Percentiles rank a stretch among this genome's conserved stretches.
Evolutionary conservation across 2,797 vertebrate species (phyloP).

Genomic region (Lates japonicus): DNA sequence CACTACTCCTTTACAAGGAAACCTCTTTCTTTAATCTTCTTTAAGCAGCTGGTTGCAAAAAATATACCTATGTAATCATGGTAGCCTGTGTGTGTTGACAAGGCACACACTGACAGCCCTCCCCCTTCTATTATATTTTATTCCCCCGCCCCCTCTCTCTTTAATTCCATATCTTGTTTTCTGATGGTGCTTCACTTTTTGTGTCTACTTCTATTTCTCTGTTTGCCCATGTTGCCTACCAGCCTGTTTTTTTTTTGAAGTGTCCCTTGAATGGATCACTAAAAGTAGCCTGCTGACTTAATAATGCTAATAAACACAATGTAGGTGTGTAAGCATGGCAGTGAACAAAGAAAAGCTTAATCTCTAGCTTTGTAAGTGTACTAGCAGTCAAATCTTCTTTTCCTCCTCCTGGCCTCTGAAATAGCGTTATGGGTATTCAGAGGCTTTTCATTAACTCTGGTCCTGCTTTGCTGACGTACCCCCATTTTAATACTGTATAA

Average conservation of each 20-base stretch:
- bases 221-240: conserved; percentile 70
- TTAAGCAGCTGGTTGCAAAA: conserved; percentile 78
- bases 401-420: conserved; percentile 52
- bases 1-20: conserved; percentile 57
- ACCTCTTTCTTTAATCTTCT: conserved; percentile 48
- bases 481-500: conserved; percentile 51
- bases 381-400: conserved; percentile 63
- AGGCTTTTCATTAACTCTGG: conserved; percentile 65
- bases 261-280: conserved; percentile 63
- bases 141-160: conserved; percentile 9
- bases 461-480: conserved; percentile 67
- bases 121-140: too few relatives aligned
- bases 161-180: conserved; percentile 59
- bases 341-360: conserved; percentile 71
- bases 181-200: conserved; percentile 68
- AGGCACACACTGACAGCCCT: conserved; percentile 70
- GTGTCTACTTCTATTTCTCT: conserved; percentile 70
- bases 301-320: conserved; percentile 62
- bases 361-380: conserved; percentile 71
- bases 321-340: conserved; percentile 75
- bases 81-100: conserved; percentile 71
- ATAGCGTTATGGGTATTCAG: conserved; percentile 35
- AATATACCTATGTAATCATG: conserved; percentile 61
- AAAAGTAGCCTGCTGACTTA: conserved; percentile 70
- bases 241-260: conserved; percentile 43